Evolutionary conservation across 2,113 vertebrate species (phyloP), one percentile per base, ranked within the genome.

Genomic region (Atherinomorus stipes): DNA sequence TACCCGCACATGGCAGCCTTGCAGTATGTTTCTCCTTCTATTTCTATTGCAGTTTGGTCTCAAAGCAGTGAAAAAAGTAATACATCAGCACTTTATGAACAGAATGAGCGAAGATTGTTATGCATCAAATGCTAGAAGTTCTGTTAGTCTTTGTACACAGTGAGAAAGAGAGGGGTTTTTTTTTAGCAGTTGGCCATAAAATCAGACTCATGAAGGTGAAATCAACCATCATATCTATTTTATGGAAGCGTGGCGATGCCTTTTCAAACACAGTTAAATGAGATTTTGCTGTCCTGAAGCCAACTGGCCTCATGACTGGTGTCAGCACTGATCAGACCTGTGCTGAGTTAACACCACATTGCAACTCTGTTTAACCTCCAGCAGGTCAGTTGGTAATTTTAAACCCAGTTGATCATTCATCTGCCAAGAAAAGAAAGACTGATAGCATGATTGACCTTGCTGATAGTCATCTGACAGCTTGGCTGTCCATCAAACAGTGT

Each of bases 361-460:
- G 62, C 56, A 50, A 51, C 69, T 74, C 34, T 42, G 5, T 58
- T 77, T 81, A 67, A 76, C 71, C 58, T 67, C 52, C 47, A 66
- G 64, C 64, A 54, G 26, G 73, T 53, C 56, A 77, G 68, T 68
- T 73, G 62, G 73, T 71, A 49, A 76, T 66, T 66, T 63, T 54
- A 40, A 53, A 74, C 45, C 62, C 54, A 1, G 57, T 38, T 52
- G 57, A 71, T 79, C 74, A 62, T 44, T 83, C 44, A 44, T 54
- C 68, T 74, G 45, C 12, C 2, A 9, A 40, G 64, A 18, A 71
- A 62, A 49, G 22, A 68, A 58, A 26, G 26, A 34, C 45, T 74
- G 69, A 81, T 63, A 54, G 65, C 62, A 66, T 1, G 16, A 71
- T 31, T 42, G 57, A 79, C 79, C 73, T 40, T 51, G 26, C 10